Base-by-base conservation (phyloP, 64 coral and sea anemone species). In the Anthopleura sola region DNA sequence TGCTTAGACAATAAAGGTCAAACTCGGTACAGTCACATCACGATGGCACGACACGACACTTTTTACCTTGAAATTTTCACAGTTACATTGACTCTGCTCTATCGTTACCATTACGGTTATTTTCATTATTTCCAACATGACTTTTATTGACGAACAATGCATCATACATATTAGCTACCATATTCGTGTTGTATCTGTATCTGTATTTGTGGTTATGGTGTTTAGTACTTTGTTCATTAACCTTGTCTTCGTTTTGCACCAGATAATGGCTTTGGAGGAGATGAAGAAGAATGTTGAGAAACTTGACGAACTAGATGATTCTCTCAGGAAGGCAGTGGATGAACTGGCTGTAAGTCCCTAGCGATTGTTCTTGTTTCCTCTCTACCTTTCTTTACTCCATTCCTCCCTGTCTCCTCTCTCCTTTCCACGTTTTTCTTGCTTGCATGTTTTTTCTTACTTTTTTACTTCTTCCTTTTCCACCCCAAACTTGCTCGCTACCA, bases 211-310 rank as follows among this genome's bases (percentile, higher is more conserved):
- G 40, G 40, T 8, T 44, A 44, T 78, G 5, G 24, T 60, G 2
- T 23, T 36, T 2, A 11, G 23, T 29, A 24, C 0, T 11, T 51
- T 37, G 1, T 10, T 75, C 3, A 1, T n/a, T 44, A 49, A 46
- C 48, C 23, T 60, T 64, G 13, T 84, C 17, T 69, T 5, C 6
- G 60, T 86, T 75, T n/a, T 8, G 4, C 36, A 94, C 24, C 81
- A 99, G 97, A 99, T 99, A 9, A 99, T 99, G 97, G 97, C 92
- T 38, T 89, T 84, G 40, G 97, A 99, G 49, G 97, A 99, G 28
- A 99, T 99, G 97, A 99, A 91, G 28, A 99, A 99, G 75, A 99
- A 99, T 64, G 97, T 99, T 0, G 97, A 99, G 48, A 99, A 99
- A 85, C 89, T 99, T 6, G 97, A 99, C 32, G 97, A 99, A 82